Evolutionary conservation across 2,113 vertebrate genomes (phyloP).

Genomic region (Dicentrarchus labrax): DNA sequence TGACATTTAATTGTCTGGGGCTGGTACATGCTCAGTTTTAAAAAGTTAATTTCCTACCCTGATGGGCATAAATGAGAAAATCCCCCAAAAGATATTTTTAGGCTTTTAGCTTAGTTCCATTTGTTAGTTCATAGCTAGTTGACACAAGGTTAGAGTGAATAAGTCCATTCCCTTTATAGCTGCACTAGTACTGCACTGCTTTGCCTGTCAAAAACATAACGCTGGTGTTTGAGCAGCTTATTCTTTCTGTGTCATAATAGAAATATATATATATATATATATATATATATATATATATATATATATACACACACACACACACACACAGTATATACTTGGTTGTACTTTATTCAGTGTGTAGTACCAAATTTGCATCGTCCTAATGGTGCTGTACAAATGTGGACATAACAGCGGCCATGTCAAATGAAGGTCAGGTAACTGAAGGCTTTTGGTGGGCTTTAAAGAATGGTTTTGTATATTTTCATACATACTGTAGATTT

Average conservation of each 20-base stretch:
- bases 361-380: no score
- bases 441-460: background rate
- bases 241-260: background rate
- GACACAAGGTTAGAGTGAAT: background rate
- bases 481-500: background rate
- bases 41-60: no score
- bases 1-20: no score
- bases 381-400: background rate
- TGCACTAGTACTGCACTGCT: background rate
- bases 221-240: background rate
- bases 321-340: background rate
- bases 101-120: background rate
- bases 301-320: no score
- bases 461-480: background rate
- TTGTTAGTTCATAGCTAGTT: background rate
- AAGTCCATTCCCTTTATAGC: background rate
- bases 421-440: background rate
- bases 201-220: background rate
- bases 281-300: background rate
- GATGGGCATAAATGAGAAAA: background rate
- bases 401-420: background rate
- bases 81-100: background rate
- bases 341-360: background rate
- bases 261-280: background rate
- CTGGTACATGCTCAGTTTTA: no score